Conservation (phyloP, 2,888 invertebrate genomes). For the Willowsia nigromaculata region DNA sequence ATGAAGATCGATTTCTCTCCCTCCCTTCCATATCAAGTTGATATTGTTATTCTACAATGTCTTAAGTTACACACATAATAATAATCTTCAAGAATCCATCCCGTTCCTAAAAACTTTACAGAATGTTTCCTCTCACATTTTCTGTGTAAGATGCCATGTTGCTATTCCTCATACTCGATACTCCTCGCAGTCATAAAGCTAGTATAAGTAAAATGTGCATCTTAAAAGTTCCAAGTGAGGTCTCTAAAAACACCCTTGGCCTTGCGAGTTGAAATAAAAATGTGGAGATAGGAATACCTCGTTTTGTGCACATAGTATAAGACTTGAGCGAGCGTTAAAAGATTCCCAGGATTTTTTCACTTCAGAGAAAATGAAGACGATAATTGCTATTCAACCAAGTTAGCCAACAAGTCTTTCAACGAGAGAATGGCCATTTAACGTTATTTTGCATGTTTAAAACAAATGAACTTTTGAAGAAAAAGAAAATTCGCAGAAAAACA, state of each 20-base stretch:
- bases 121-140: constrained; percentile 2
- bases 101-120: not conserved
- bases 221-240: not conserved
- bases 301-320: no score
- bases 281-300: not conserved
- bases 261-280: not conserved
- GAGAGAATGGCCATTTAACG: no score
- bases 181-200: not conserved
- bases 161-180: not conserved
- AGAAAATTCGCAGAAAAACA: no score
- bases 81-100: constrained; percentile 45
- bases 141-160: not conserved
- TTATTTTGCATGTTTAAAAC: no score
- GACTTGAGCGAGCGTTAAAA: constrained; percentile 7
- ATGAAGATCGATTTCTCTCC: constrained; percentile 56
- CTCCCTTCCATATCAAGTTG: constrained; percentile 31
- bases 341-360: constrained; percentile 41
- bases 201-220: not conserved
- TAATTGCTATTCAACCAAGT: not conserved
- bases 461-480: no score
- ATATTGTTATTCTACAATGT: not conserved
- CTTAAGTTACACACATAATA: constrained; percentile 61
- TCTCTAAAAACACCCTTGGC: not conserved
- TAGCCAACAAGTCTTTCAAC: no score
- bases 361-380: constrained; percentile 21